Conservation (phyloP, 2,113 vertebrate species). For the Caracal caracal region DNA sequence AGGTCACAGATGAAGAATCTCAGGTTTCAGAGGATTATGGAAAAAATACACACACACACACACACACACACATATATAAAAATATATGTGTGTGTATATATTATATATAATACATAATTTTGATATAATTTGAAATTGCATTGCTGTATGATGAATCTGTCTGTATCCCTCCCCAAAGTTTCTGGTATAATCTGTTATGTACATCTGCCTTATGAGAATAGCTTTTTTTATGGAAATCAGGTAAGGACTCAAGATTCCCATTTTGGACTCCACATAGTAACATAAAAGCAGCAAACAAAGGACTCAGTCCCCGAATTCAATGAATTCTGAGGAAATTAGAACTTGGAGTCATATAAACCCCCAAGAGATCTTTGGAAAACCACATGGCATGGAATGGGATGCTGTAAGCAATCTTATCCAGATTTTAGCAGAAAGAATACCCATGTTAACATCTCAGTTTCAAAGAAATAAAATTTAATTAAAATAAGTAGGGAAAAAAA, state of each 20-base stretch:
- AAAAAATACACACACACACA: background rate
- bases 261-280: background rate
- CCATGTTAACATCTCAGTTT: background rate
- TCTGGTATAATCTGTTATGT: background rate
- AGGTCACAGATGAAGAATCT: background rate
- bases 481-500: background rate
- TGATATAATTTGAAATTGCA: background rate
- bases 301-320: background rate
- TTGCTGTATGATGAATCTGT: background rate
- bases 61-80: fast-evolving
- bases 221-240: background rate
- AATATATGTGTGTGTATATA: background rate
- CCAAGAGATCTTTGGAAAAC: background rate
- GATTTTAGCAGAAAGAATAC: background rate
- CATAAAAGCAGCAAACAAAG: background rate
- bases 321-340: background rate
- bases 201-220: background rate
- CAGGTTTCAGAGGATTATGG: background rate
- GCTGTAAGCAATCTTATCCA: background rate
- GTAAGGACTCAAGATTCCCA: background rate
- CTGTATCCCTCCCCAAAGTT: background rate
- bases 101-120: background rate
- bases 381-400: background rate
- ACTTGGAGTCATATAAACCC: background rate
- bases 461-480: constrained; percentile 10